Evolutionary conservation across 2,888 invertebrate species (phyloP), one percentile per base, ranked within the genome.

Genomic region (Spodoptera littoralis): DNA sequence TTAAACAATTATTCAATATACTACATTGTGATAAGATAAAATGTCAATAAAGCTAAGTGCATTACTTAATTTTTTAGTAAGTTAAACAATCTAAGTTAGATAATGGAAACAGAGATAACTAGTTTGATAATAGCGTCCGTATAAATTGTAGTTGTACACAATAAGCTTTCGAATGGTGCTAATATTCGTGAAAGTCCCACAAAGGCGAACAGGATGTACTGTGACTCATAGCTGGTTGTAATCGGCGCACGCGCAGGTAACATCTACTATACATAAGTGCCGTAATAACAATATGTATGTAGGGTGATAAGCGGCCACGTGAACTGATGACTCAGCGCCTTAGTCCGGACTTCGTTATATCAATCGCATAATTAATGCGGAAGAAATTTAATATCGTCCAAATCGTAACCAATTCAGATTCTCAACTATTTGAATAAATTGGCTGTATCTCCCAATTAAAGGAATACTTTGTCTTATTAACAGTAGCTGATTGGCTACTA

Each of bases 211-310:
- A 92, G 93, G 93, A 93, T 93, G 88, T 88, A 70, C 76, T 64
- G 82, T 91, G 91, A 92, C 84, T 92, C 91, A 92, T 79, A 73
- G 76, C 55, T 80, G 74, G 85, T 83, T 84, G 88, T 87, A 88
- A 87, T 88, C 90, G 83, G 84, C 89, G 90, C 91, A 87, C 90
- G 91, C 92, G 90, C 91, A 91, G 92, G 93, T 92, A 92, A 84
- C 85, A 84, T 90, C 89, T 84, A 88, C 83, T 83, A 84, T 84
- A 83, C 80, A 77, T 80, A 81, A 78, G 73, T 84, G 84, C 84
- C 76, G 83, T 86, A 87, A 86, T 84, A 87, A 83, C 82, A 84
- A 79, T 80, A 80, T 81, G 80, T 83, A 81, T 84, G 78, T 78
- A 80, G 78, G 79, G 75, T 90, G 93, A 93, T 93, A 92, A 92